These are phyloP conservation scores for Taphrorychus bicolor DNA, from an alignment of 2,888 invertebrate species.

Conservation along the genomic window DNA sequence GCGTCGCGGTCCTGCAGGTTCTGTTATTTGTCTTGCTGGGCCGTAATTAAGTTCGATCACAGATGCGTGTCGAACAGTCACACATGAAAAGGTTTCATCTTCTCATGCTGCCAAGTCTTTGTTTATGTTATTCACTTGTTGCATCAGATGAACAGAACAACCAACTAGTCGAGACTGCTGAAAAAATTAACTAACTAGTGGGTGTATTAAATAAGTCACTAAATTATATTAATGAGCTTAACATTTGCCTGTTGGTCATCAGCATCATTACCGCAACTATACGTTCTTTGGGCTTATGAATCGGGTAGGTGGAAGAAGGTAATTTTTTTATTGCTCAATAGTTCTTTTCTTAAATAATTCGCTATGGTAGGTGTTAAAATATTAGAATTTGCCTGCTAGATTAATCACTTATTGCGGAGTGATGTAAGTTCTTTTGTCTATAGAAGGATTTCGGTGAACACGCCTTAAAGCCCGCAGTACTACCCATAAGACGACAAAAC, in stretches of 20 bases:
- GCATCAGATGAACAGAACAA: neutral
- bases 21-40: conserved; percentile 28
- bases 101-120: conserved; percentile 21
- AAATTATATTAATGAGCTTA: neutral
- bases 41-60: conserved; percentile 31
- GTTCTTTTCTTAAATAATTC: neutral
- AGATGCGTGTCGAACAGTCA: conserved; percentile 35
- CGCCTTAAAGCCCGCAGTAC: neutral
- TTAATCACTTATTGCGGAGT: neutral
- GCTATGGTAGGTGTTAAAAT: neutral
- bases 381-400: neutral
- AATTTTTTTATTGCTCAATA: conserved; percentile 16
- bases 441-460: neutral
- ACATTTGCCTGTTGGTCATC: neutral
- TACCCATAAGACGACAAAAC: neutral
- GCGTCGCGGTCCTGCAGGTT: conserved; percentile 13
- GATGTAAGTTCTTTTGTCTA: neutral
- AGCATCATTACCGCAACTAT: neutral
- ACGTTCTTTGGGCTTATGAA: neutral
- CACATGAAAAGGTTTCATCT: conserved; percentile 33
- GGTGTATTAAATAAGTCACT: no score
- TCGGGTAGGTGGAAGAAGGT: conserved; percentile 14
- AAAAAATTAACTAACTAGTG: neutral
- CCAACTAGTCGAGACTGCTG: neutral
- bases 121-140: conserved; percentile 11